phyloP scores from a whole-genome alignment of 2,113 vertebrate species.

The Tiliqua scincoides region DNA sequence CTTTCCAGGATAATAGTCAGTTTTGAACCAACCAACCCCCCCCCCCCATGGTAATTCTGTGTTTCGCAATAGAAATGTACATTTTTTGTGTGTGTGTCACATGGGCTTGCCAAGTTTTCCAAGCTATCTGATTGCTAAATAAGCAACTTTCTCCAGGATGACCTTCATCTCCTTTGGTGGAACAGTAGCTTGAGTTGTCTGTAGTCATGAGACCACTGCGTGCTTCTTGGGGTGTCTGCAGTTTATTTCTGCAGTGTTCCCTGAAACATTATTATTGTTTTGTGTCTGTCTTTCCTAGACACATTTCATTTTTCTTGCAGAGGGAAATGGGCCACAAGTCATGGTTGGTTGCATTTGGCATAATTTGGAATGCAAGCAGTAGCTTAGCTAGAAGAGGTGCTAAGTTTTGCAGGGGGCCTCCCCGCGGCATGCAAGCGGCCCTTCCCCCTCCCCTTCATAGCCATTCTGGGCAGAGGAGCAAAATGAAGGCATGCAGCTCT shows the following conservation, averaged over 20 bases:
- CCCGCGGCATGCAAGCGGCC: no score
- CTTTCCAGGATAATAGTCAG: background rate
- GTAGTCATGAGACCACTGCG: slow-evolving; percentile 34
- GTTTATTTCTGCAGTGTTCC: slow-evolving; percentile 43
- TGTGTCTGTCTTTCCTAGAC: slow-evolving; percentile 46
- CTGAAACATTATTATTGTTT: slow-evolving; percentile 40
- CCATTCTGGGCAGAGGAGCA: no score
- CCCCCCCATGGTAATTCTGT: background rate
- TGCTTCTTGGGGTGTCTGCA: slow-evolving; percentile 28
- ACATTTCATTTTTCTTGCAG: slow-evolving; percentile 19
- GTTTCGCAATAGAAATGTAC: background rate
- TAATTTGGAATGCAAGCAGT: slow-evolving; percentile 30
- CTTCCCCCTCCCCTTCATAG: no score
- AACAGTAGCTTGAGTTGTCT: slow-evolving; percentile 32
- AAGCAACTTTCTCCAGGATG: slow-evolving; percentile 39
- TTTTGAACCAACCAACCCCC: background rate
- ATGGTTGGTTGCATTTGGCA: background rate
- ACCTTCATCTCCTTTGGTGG: slow-evolving; percentile 28
- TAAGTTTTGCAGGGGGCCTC: no score
- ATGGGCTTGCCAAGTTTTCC: background rate
- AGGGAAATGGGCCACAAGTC: background rate
- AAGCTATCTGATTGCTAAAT: slow-evolving; percentile 10
- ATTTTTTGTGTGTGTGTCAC: background rate
- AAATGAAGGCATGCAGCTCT: no score
- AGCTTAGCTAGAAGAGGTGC: no score